Percentiles rank a stretch among this genome's conserved stretches.
Conservation (phyloP, 2,113 vertebrate species). For the Cyanoramphus novaezelandiae region DNA sequence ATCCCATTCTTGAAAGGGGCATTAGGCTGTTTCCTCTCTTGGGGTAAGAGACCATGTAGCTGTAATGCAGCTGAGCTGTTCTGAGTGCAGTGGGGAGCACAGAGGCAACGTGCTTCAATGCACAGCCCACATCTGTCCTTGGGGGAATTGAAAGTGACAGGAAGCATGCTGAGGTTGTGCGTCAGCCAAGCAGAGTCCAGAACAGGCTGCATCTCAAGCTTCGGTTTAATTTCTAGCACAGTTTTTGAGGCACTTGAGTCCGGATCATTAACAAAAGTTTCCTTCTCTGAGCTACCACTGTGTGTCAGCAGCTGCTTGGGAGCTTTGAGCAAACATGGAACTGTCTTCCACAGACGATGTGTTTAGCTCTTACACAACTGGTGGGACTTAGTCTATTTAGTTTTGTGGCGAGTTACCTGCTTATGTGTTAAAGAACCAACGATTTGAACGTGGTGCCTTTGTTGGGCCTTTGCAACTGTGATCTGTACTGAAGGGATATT, state of each 20-base stretch:
- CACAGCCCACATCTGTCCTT: not conserved
- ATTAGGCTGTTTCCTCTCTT: not conserved
- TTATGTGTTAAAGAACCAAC: not conserved
- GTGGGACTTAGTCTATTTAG: not conserved
- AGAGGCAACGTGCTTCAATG: not conserved
- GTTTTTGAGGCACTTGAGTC: not conserved
- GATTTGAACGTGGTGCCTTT: not conserved
- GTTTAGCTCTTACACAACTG: not conserved
- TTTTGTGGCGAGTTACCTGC: not conserved
- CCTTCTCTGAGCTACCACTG: not conserved
- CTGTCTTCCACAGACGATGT: not conserved
- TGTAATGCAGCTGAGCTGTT: conserved; percentile 23
- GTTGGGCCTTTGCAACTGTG: not conserved
- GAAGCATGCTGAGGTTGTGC: not conserved
- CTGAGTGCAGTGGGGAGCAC: not conserved
- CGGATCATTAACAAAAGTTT: not conserved
- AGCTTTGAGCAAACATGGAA: not conserved
- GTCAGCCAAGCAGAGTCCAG: not conserved
- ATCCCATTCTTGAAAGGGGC: not conserved
- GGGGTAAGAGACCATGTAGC: not conserved
- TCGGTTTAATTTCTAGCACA: not conserved
- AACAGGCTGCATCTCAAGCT: not conserved
- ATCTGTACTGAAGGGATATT: not conserved
- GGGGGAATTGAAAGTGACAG: not conserved
- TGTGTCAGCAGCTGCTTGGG: conserved; percentile 1